Evolutionary conservation across 2,113 vertebrate genomes (phyloP).

Genomic region (Poeciliopsis retropinna): DNA sequence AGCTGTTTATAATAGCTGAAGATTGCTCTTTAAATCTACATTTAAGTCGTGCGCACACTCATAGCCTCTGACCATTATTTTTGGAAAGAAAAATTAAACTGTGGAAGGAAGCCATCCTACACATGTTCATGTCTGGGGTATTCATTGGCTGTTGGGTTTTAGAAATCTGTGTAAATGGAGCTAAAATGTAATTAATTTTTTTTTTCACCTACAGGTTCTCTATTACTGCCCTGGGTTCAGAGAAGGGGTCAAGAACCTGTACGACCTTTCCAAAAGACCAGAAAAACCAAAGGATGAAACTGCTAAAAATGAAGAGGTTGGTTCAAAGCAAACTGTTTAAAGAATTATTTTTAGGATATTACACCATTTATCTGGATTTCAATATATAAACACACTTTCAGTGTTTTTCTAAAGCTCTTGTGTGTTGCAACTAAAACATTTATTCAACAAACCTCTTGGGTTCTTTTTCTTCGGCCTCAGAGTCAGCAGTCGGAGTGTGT

Average conservation of each 20-base stretch:
- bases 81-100: too few species aligned
- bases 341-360: background rate
- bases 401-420: background rate
- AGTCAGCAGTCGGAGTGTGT: slow-evolving; percentile 67
- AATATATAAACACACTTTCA: background rate
- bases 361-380: background rate
- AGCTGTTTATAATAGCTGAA: too few species aligned
- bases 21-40: too few species aligned
- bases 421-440: background rate
- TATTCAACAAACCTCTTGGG: background rate
- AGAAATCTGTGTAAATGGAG: background rate
- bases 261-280: slow-evolving; percentile 84
- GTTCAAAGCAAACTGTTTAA: slow-evolving; percentile 14
- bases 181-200: background rate
- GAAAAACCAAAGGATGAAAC: slow-evolving; percentile 84
- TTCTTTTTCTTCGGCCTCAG: background rate
- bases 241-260: slow-evolving; percentile 89
- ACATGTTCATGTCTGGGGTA: too few species aligned
- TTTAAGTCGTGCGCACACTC: too few species aligned
- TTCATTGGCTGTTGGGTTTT: too few species aligned
- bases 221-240: slow-evolving; percentile 96
- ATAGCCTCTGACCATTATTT: too few species aligned
- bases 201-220: slow-evolving; percentile 82
- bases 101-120: too few species aligned
- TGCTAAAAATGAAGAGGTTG: slow-evolving; percentile 85